Evolutionary conservation across 1,140 invertebrate species (phyloP), one percentile per base, ranked within the genome.

Genomic region (Neodiprion virginianus): DNA sequence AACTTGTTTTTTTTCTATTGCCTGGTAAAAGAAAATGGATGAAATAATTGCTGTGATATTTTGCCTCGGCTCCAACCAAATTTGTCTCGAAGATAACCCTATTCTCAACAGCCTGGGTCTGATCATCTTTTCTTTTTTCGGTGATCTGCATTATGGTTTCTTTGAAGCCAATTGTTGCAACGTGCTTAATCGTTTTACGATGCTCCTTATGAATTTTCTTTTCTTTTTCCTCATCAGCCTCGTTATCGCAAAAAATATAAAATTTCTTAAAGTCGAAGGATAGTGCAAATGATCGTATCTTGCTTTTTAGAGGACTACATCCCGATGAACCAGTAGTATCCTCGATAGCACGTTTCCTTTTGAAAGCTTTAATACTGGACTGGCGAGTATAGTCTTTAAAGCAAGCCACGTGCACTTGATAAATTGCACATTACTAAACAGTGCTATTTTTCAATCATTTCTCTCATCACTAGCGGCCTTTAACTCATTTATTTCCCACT

Each of bases 231-330:
- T 61, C 53, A 61, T 8, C 8, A 17, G 8, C 8, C 53, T 14
- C 8, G 53, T 61, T 49, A 73, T 81, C 76, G 83, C 82, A 82
- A 85, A 85, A 83, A 79, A 83, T 80, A 74, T 79, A 83, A 69
- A 77, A 71, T 10, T 80, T 83, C 76, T 74, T 72, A 74, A 83
- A 82, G 83, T 81, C 80, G 80, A 84, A 84, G 4, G 5, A 61
- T 61, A 8, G n/a, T 61, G 8, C n/a, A 61, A 17, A 61, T 61
- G 53, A 61, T 61, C 53, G 53, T 3, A 61, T 8, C 53, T 61
- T 61, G 8, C 53, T 61, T 8, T 61, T 61, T 61, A 8, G 53
- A 61, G 53, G 53, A 8, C 53, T 61, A 61, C n/a, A 61, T 61
- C n/a, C 53, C 53, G 53, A 61, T 61, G 53, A 61, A 61, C 53